Evolutionary conservation across 2,113 vertebrate species (phyloP).

Genomic region (Panurus biarmicus): DNA sequence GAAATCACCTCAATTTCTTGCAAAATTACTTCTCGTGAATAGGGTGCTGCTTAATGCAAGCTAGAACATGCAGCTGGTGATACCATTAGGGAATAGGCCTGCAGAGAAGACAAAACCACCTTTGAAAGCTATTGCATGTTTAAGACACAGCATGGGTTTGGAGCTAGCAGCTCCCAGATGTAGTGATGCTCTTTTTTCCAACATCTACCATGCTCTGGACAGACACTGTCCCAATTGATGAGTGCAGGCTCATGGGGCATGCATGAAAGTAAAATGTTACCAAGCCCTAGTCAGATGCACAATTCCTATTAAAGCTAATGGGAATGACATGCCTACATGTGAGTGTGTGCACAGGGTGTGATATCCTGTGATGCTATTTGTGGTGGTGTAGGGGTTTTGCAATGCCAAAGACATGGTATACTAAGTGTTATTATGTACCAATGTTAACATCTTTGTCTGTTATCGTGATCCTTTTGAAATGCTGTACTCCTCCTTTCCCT

Average conservation of each 20-base stretch:
- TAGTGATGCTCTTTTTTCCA: neutral
- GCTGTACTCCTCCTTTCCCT: neutral
- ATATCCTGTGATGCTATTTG: neutral
- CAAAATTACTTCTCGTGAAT: neutral
- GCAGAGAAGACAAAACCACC: neutral
- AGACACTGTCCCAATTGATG: neutral
- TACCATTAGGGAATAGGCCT: neutral
- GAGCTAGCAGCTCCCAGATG: neutral
- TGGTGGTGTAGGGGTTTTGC: neutral
- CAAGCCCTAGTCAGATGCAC: neutral
- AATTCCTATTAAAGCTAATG: neutral
- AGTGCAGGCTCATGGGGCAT: neutral
- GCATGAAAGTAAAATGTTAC: neutral
- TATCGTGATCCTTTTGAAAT: neutral
- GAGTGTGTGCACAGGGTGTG: neutral
- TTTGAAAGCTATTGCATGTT: neutral
- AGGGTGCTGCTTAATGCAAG: conserved; percentile 6
- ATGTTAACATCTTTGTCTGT: neutral
- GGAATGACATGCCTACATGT: neutral
- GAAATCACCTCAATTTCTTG: conserved; percentile 49
- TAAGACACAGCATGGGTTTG: neutral
- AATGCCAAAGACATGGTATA: neutral
- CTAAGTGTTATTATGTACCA: neutral
- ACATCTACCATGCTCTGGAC: neutral
- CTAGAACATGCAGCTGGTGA: neutral